These are phyloP conservation scores for Tachypleus tridentatus DNA, from an alignment of 1,140 invertebrate genomes.

Conservation along the genomic window DNA sequence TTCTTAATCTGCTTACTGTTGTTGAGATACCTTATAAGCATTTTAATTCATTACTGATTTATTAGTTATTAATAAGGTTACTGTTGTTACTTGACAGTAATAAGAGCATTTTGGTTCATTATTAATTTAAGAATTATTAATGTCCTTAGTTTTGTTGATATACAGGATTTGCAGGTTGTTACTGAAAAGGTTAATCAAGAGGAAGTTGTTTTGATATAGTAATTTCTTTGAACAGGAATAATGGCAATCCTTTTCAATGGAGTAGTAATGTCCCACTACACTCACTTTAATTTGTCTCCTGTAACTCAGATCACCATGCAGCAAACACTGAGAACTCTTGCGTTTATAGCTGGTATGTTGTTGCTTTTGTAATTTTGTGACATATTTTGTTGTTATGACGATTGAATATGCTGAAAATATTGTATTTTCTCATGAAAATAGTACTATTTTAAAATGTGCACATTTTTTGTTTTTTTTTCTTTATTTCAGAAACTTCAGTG, in stretches of 20 bases:
- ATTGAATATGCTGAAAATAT: constrained; percentile 6
- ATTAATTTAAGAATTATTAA: neutral
- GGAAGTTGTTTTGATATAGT: neutral
- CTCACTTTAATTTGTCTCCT: constrained; percentile 95
- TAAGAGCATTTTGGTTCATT: no score
- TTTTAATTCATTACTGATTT: no score
- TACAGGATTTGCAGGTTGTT: constrained; percentile 1
- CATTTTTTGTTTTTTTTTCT: constrained; percentile 6
- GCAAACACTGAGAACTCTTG: constrained; percentile 92
- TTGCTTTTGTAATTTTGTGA: constrained; percentile 1
- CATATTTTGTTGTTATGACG: constrained; percentile 22
- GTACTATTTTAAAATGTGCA: no score
- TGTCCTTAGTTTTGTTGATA: neutral
- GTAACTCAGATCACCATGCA: constrained; percentile 99
- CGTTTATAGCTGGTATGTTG: constrained; percentile 70
- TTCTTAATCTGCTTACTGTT: no score
- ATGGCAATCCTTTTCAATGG: constrained; percentile 99
- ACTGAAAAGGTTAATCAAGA: constrained; percentile 6
- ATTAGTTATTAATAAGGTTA: no score
- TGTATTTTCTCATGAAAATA: neutral
- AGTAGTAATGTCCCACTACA: constrained; percentile 99
- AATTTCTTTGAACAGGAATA: constrained; percentile 53
- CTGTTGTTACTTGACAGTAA: no score
- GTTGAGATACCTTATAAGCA: no score
- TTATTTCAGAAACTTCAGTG: constrained; percentile 74